These are phyloP conservation scores for Matsumurasca onukii DNA, from an alignment of 1,140 invertebrate species.

Conservation along the genomic window DNA sequence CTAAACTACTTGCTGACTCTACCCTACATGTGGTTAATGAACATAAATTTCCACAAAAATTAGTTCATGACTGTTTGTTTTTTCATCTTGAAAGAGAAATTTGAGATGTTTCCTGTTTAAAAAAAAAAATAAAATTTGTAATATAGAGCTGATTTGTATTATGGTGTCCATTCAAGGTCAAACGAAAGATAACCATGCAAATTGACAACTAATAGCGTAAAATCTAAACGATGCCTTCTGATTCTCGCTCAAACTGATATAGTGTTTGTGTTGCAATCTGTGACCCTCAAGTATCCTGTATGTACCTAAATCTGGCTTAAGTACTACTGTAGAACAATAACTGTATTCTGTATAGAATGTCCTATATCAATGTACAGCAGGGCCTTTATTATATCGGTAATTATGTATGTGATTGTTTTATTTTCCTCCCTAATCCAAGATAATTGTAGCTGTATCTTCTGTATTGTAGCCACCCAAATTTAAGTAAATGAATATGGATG, in stretches of 20 bases:
- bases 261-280: constrained; percentile 13
- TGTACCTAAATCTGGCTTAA: constrained; percentile 7
- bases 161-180: constrained; percentile 16
- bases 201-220: constrained; percentile 11
- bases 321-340: neutral
- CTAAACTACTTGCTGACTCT: no score
- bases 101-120: no score
- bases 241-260: constrained; percentile 23
- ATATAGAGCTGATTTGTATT: no score
- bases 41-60: no score
- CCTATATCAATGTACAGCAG: constrained; percentile 3
- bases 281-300: neutral
- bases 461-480: no score
- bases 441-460: no score
- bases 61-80: no score
- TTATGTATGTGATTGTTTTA: constrained; percentile 11
- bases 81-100: no score
- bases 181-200: constrained; percentile 16
- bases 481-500: no score
- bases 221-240: constrained; percentile 23
- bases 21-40: no score
- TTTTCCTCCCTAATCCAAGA: neutral
- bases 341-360: constrained; percentile 17
- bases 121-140: no score
- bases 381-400: constrained; percentile 23